phyloP scores from a whole-genome alignment of 2,113 vertebrate genomes.

The Fukomys damarensis region DNA sequence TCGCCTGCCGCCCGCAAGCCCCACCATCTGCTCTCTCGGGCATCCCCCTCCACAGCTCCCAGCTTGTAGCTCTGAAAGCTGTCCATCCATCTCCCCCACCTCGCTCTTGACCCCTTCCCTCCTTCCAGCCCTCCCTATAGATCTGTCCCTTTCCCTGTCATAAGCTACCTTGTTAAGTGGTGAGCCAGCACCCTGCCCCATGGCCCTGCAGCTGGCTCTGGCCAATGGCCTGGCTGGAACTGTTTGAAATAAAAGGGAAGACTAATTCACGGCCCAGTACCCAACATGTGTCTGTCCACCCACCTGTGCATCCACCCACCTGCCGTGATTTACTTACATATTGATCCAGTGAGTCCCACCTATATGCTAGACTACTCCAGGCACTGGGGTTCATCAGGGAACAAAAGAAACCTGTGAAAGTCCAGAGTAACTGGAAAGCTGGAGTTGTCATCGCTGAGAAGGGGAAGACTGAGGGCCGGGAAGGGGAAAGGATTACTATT shows the following conservation, averaged over 20 bases:
- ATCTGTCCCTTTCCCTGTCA: conserved; percentile 34
- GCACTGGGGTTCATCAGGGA: background rate
- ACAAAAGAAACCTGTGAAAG: background rate
- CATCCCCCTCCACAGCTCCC: conserved; percentile 60
- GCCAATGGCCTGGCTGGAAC: background rate
- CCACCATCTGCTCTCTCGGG: conserved; percentile 90
- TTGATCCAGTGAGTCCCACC: background rate
- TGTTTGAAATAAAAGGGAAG: background rate
- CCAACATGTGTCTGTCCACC: background rate
- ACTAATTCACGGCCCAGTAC: background rate
- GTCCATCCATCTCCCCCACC: conserved; percentile 69
- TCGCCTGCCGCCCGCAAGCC: conserved; percentile 89
- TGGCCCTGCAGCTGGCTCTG: conserved; percentile 42
- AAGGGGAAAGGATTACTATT: background rate
- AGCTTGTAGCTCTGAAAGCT: background rate
- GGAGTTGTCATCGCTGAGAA: background rate
- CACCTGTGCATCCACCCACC: background rate
- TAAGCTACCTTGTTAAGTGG: conserved; percentile 28
- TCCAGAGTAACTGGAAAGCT: background rate
- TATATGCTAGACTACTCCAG: background rate
- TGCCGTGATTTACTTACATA: background rate
- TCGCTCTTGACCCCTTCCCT: conserved; percentile 56
- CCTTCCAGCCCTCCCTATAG: background rate
- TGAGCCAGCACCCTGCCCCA: background rate
- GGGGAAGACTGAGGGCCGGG: background rate